Base-by-base conservation (phyloP, 2,113 vertebrate species). In the Thunnus thynnus region DNA sequence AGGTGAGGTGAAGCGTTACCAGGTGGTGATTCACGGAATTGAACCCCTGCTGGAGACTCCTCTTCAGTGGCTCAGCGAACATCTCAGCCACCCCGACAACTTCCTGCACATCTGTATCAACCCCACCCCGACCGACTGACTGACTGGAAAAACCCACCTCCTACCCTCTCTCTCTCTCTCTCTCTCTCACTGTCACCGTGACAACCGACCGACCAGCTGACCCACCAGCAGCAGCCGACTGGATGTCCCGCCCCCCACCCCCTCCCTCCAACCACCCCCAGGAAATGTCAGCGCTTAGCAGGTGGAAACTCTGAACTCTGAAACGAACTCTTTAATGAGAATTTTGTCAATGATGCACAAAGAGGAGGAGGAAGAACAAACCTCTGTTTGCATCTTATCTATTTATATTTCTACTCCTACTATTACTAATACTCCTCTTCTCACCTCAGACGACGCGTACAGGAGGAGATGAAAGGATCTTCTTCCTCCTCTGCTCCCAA, bases 1-100 rank as follows among this genome's bases (percentile, higher is more conserved):
- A 99, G 98, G 97, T 92, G 97, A 96, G 84, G 94, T 93, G 88
- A 98, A 96, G 93, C 97, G 95, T 88, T 96, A 95, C 92, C 97
- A 98, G 95, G 96, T 99, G 80, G 93, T 99, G 95, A 96, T 99
- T 93, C 98, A 99, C 76, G 98, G 98, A 64, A 99, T 99, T 69
- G 98, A 99, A 72, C 98, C 98, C 8, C 94, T 99, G 94, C 92
- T 99, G 94, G 98, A 99, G 93, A 99, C 98, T 10, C 98, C 98
- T 74, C 51, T 99, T 63, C 98, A 99, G 90, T 99, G 98, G 98
- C 95, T 99, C 83, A 99, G 98, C 1, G 98, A 99, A 89, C 97
- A 99, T 92, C 97, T 99, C 90, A 99, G 98, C 93, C 97, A 99
- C 90, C 98, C 98, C 0, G 98, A 99, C 96, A 99, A 99, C 94